Evolutionary conservation across 2,113 vertebrate species (phyloP), one percentile per base, ranked within the genome.

Genomic region (Campylorhamphus procurvoides): DNA sequence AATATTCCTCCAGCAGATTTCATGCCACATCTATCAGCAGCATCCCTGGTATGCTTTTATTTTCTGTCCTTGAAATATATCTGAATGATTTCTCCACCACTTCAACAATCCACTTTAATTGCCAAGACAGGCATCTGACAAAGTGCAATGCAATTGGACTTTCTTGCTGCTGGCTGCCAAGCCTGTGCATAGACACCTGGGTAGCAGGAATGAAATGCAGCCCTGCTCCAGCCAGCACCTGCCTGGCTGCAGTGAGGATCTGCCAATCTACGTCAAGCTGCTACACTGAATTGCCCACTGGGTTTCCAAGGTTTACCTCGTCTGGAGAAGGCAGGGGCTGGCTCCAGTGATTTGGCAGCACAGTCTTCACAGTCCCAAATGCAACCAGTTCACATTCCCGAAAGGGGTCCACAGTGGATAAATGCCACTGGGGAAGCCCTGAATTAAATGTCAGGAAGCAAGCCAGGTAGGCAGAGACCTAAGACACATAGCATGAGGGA

Each of bases 241-340:
- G 73, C 49, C 39, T 85, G 56, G 90, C 68, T 4, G 12, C n/a
- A 18, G 17, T 19, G 37, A 88, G 20, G 40, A 73, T 52, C 67
- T 84, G 58, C 47, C 71, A 66, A 20, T n/a, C 78, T 56, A 63
- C 39, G 67, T 27, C 46, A 20, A 69, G 37, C 33, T 89, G 31
- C 69, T 40, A 66, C 0, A 8, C 9, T 62, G 62, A 66, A 62
- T 5, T 33, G 10, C 3, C 1, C 50, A 42, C 58, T 0, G 0
- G 18, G 9, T 63, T 74, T 91, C 39, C 42, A 31, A 16, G 33
- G 24, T 73, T 56, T 85, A 71, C 28, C 28, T 56, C 28, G 20
- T 46, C 72, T 31, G 66, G 8, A 84, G 33, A 37, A 82, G 69
- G 29, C 29, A 89, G 49, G 6, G 50, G 14, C 10, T 66, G 29